These are phyloP conservation scores for Falco punctatus DNA, from an alignment of 2,113 vertebrate genomes.

Conservation along the genomic window DNA sequence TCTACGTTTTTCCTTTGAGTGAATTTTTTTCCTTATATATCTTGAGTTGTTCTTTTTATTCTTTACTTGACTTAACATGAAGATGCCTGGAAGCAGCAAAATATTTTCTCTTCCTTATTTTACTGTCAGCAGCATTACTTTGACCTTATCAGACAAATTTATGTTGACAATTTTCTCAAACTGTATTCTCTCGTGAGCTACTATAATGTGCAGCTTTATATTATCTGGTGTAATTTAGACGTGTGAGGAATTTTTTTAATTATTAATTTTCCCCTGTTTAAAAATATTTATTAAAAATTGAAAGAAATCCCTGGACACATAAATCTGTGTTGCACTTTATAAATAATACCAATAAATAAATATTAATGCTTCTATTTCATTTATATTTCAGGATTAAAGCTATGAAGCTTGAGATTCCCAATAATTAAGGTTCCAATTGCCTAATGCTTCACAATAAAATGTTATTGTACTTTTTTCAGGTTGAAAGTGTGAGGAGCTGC, in stretches of 20 bases:
- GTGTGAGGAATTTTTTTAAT: constrained; percentile 50
- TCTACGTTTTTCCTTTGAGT: not conserved
- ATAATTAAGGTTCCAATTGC: constrained; percentile 36
- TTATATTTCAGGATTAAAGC: constrained; percentile 35
- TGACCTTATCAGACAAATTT: constrained; percentile 74
- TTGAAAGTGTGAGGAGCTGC: not conserved
- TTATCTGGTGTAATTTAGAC: constrained; percentile 36
- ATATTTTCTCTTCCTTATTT: constrained; percentile 59
- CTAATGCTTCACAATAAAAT: constrained; percentile 24
- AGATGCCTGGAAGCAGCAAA: constrained; percentile 57
- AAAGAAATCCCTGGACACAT: constrained; percentile 33
- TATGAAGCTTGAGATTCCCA: constrained; percentile 7
- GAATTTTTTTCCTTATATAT: not conserved
- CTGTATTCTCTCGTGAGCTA: constrained; percentile 50
- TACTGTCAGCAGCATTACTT: constrained; percentile 53
- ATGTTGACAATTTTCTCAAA: constrained; percentile 62
- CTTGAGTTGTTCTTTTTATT: constrained; percentile 41
- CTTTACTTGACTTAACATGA: constrained; percentile 64
- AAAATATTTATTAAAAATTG: constrained; percentile 48
- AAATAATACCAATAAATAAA: constrained; percentile 63
- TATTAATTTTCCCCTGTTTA: constrained; percentile 52
- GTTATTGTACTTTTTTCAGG: not conserved
- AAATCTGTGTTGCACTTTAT: constrained; percentile 38
- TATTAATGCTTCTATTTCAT: constrained; percentile 55
- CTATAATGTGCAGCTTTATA: constrained; percentile 38